Conservation (phyloP, 2,888 invertebrate genomes). For the Emmelina monodactyla region DNA sequence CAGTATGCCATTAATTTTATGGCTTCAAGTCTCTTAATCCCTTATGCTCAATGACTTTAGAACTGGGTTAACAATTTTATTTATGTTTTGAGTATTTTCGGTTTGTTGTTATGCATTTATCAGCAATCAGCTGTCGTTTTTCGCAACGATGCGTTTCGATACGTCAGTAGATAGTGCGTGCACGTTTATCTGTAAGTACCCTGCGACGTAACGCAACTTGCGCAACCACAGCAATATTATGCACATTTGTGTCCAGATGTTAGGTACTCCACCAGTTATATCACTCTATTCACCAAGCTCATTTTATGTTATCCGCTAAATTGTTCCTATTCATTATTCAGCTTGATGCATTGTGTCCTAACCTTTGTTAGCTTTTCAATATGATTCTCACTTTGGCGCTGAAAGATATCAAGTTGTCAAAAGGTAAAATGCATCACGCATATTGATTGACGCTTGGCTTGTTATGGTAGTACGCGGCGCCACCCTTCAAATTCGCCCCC, state of each 20-base stretch:
- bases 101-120: conserved; percentile 26
- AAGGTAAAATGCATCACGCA: conserved; percentile 46
- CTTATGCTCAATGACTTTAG: too few relatives aligned
- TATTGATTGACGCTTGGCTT: conserved; percentile 62
- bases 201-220: conserved; percentile 37
- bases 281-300: conserved; percentile 30
- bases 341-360: neutral
- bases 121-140: conserved; percentile 42
- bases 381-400: too few relatives aligned
- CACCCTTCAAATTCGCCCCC: conserved; percentile 57
- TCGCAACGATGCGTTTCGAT: conserved; percentile 47
- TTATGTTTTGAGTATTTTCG: too few relatives aligned
- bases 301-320: too few relatives aligned
- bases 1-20: too few relatives aligned
- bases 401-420: too few relatives aligned
- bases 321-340: neutral
- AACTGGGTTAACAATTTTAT: too few relatives aligned
- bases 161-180: conserved; percentile 53
- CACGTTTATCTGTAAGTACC: conserved; percentile 23
- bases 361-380: neutral
- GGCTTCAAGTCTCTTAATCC: too few relatives aligned
- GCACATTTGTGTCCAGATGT: neutral
- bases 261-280: conserved; percentile 25
- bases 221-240: conserved; percentile 25
- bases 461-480: conserved; percentile 49